phyloP scores from a whole-genome alignment of 2,888 invertebrate genomes.

The Altica lythri region DNA sequence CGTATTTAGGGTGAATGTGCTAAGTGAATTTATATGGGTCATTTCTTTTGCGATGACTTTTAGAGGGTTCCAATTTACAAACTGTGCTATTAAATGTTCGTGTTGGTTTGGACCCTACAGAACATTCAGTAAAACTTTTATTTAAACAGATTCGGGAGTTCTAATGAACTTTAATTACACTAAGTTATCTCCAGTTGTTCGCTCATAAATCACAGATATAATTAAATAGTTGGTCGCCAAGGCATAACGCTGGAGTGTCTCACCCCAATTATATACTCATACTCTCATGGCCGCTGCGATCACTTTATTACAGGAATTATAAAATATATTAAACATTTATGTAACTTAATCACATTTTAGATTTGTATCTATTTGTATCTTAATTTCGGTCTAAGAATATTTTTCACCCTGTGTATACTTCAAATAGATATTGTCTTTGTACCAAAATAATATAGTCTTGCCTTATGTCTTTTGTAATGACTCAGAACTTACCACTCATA shows the following conservation, averaged over 20 bases:
- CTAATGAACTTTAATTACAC: conserved; percentile 52
- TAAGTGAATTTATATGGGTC: conserved; percentile 49
- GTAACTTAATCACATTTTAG: too few species aligned
- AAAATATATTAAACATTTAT: too few species aligned
- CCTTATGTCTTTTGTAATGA: too few species aligned
- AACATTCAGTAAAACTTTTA: conserved; percentile 48
- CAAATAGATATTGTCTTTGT: too few species aligned
- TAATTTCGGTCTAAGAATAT: too few species aligned
- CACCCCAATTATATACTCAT: conserved; percentile 53
- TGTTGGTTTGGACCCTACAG: conserved; percentile 44
- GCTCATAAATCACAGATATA: conserved; percentile 52
- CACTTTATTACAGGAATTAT: too few species aligned
- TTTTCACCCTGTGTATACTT: too few species aligned
- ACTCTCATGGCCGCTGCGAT: conserved; percentile 34
- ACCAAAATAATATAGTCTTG: too few species aligned
- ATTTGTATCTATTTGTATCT: too few species aligned
- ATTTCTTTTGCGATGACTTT: conserved; percentile 41
- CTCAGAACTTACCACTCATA: too few species aligned
- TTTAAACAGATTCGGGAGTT: conserved; percentile 48
- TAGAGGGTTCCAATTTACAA: conserved; percentile 38
- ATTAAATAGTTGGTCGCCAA: conserved; percentile 53
- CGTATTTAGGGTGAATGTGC: conserved; percentile 34
- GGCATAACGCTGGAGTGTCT: conserved; percentile 48
- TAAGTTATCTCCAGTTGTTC: conserved; percentile 51
- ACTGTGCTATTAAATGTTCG: conserved; percentile 47